Evolutionary conservation across 2,113 vertebrate genomes (phyloP).

Genomic region (Emydura subglobosa): DNA sequence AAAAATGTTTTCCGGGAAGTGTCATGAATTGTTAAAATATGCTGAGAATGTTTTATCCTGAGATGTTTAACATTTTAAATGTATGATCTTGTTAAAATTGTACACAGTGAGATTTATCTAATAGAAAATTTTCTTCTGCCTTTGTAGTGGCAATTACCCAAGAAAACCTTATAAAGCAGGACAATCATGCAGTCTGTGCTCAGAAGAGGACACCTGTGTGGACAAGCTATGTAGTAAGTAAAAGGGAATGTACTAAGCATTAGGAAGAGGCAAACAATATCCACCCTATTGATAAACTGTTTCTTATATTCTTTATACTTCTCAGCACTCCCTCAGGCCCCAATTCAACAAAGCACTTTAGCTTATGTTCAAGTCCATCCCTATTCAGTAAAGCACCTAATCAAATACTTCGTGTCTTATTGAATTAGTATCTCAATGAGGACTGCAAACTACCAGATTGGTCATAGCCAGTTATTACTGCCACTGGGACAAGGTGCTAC

Average conservation of each 20-base stretch:
- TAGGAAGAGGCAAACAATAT: background rate
- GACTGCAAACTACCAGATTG: background rate
- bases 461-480: background rate
- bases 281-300: background rate
- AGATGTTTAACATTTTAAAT: background rate
- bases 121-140: background rate
- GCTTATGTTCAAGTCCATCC: background rate
- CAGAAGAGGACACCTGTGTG: constrained; percentile 49
- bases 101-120: too few species aligned
- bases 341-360: background rate
- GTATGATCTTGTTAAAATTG: background rate
- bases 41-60: background rate
- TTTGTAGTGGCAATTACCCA: background rate
- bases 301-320: background rate
- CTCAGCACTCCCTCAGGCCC: background rate
- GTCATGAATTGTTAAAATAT: background rate
- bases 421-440: background rate
- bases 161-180: constrained; percentile 69
- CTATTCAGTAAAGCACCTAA: background rate
- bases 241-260: background rate
- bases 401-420: background rate
- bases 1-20: background rate
- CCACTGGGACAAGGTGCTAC: background rate
- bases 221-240: constrained; percentile 81
- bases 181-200: constrained; percentile 63